Evolutionary conservation across 1,140 invertebrate genomes (phyloP).

Genomic region (Tribolium madens): DNA sequence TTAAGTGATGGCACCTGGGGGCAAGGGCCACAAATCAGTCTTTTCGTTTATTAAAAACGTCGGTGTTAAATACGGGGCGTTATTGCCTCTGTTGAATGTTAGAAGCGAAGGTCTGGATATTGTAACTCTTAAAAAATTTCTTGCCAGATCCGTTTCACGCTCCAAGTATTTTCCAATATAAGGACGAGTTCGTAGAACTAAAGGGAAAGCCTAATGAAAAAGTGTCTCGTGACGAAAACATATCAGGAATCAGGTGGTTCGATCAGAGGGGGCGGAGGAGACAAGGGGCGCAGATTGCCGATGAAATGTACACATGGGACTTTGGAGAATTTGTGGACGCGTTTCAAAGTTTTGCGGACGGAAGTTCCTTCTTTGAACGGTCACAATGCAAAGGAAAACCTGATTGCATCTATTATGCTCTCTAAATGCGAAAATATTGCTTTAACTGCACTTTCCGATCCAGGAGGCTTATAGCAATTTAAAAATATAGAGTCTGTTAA

Average conservation of each 20-base stretch:
- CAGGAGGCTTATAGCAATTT: too few relatives aligned
- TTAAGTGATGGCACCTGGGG: not conserved
- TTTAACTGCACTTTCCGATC: too few relatives aligned
- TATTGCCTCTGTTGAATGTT: constrained; percentile 58
- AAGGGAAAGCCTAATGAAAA: constrained; percentile 55
- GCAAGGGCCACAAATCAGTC: not conserved
- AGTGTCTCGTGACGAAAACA: constrained; percentile 54
- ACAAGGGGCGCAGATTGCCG: constrained; percentile 8
- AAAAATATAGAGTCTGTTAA: too few relatives aligned
- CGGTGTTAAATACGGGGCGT: constrained; percentile 14
- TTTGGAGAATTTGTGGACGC: constrained; percentile 27
- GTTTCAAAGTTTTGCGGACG: not conserved
- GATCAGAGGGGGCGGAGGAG: constrained; percentile 40
- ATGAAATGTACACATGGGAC: constrained; percentile 37
- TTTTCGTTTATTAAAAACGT: constrained; percentile 25
- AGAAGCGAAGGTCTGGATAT: constrained; percentile 46
- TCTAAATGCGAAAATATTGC: too few relatives aligned
- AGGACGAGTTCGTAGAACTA: constrained; percentile 47
- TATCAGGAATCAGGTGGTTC: constrained; percentile 53
- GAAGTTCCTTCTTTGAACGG: not conserved
- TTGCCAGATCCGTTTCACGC: constrained; percentile 53
- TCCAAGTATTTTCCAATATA: constrained; percentile 56
- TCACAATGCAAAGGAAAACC: not conserved
- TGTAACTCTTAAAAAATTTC: constrained; percentile 57
- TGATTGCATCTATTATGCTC: not conserved